Conservation (phyloP, 2,888 invertebrate species). For the Chydorus sphaericus region DNA sequence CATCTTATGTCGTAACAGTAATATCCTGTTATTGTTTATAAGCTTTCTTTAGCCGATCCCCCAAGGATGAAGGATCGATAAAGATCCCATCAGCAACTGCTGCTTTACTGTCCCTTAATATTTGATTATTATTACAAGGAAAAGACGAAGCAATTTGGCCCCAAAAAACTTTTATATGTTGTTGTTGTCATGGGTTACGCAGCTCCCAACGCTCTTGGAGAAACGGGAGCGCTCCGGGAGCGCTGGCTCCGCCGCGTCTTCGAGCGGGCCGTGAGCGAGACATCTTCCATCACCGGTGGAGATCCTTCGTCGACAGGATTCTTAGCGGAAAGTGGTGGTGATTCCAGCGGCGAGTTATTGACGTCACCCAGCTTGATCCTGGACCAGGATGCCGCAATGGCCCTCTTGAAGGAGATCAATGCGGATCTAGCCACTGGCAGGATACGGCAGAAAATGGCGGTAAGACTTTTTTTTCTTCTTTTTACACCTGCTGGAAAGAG, state of each 20-base stretch:
- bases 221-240: constrained; percentile 22
- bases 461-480: constrained; percentile 21
- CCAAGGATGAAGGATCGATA: too few species aligned
- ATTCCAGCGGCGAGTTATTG: neutral
- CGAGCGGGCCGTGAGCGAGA: constrained; percentile 27
- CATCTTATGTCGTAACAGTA: too few species aligned
- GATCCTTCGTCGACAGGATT: neutral
- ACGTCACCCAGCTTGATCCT: constrained; percentile 22
- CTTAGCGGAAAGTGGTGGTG: neutral
- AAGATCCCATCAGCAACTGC: too few species aligned
- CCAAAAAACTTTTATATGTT: neutral
- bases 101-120: too few species aligned
- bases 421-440: constrained; percentile 32
- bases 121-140: too few species aligned
- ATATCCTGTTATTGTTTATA: too few species aligned
- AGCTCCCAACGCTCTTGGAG: constrained; percentile 22
- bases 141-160: too few species aligned
- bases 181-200: neutral
- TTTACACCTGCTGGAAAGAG: neutral
- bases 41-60: too few species aligned
- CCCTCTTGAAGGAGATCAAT: constrained; percentile 34
- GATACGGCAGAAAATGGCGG: constrained; percentile 38
- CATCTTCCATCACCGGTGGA: constrained; percentile 19
- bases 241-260: constrained; percentile 36
- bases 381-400: constrained; percentile 31